Percentiles rank a stretch among this genome's conserved stretches.
Evolutionary conservation across 2,888 invertebrate genomes (phyloP).

Genomic region (Synanthedon andrenaeformis): DNA sequence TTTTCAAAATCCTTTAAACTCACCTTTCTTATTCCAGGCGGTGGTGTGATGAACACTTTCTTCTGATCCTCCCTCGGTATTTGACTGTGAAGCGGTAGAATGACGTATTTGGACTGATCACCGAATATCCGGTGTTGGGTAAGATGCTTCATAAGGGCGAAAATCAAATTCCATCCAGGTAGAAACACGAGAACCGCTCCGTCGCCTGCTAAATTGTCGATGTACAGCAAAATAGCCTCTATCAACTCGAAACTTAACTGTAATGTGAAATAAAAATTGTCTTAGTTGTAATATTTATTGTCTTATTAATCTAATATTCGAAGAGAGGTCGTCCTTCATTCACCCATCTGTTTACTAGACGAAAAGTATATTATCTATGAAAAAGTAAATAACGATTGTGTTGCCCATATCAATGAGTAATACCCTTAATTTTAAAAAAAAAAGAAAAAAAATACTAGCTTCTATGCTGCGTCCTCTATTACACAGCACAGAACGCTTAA

Average conservation of each 20-base stretch:
- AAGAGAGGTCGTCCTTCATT: too few relatives aligned
- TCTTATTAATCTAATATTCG: too few relatives aligned
- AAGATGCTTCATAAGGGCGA: slow-evolving; percentile 88
- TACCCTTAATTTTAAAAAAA: too few relatives aligned
- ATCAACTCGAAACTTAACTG: slow-evolving; percentile 90
- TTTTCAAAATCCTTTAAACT: too few relatives aligned
- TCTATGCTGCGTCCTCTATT: too few relatives aligned
- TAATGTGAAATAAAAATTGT: slow-evolving; percentile 1
- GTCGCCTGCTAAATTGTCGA: slow-evolving; percentile 70
- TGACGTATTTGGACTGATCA: slow-evolving; percentile 71
- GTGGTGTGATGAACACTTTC: slow-evolving; percentile 90
- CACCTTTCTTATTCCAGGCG: slow-evolving; percentile 86
- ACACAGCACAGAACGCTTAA: too few relatives aligned
- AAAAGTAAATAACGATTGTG: too few relatives aligned
- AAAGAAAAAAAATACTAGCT: too few relatives aligned
- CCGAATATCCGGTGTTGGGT: slow-evolving; percentile 79
- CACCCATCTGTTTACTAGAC: too few relatives aligned
- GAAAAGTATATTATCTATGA: too few relatives aligned
- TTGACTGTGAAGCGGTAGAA: slow-evolving; percentile 97
- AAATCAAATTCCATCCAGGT: slow-evolving; percentile 98
- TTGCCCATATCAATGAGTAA: too few relatives aligned
- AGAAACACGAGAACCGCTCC: slow-evolving; percentile 94
- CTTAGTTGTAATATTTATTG: too few relatives aligned
- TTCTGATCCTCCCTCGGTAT: slow-evolving; percentile 95
- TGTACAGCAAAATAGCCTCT: slow-evolving; percentile 79